Base-by-base conservation (phyloP, 23 tunicate species). In the Botrylloides violaceus region DNA sequence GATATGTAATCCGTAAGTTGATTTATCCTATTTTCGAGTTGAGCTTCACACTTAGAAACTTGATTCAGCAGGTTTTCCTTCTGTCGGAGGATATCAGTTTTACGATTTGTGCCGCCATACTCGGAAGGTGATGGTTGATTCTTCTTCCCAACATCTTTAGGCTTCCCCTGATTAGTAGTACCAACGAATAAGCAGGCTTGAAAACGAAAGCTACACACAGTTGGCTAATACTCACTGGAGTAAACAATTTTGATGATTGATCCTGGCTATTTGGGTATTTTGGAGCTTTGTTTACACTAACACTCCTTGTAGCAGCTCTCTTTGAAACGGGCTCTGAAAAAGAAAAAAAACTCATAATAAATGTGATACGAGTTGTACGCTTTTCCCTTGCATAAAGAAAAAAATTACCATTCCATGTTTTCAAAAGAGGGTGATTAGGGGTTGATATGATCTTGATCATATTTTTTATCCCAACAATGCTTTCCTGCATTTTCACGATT, bases 391-490 rank as follows among this genome's bases (percentile, higher is more conserved):
- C n/a, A n/a, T n/a, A n/a, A 43, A 43, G 12, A 43, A 43, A 7
- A 43, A 43, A 39, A 31, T 12, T 61, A 36, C 76, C 84, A n/a
- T 80, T 62, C 85, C 85, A 80, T 33, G 77, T 37, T 25, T 72
- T 70, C 30, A 85, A 66, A 3, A 79, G 59, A 1, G 81, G 84
- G 66, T 85, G 84, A n/a, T 75, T 59, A 18, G 36, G 32, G 4
- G 80, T 79, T 32, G 83, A 49, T n/a, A 77, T 80, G 1, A 85
- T 75, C n/a, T 73, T 61, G 56, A 85, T 85, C 39, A 79, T 79
- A 30, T 29, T 66, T 49, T 78, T 65, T 6, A 85, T 66, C 0
- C 84, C 81, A 18, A 56, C 36, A n/a, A 85, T 59, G 0, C 80
- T 53, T 43, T 79, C 81, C 55, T 85, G 83, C 81, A 85, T 73